phyloP scores from a whole-genome alignment of 1,140 invertebrate species.

The Alviniconcha marisindica region DNA sequence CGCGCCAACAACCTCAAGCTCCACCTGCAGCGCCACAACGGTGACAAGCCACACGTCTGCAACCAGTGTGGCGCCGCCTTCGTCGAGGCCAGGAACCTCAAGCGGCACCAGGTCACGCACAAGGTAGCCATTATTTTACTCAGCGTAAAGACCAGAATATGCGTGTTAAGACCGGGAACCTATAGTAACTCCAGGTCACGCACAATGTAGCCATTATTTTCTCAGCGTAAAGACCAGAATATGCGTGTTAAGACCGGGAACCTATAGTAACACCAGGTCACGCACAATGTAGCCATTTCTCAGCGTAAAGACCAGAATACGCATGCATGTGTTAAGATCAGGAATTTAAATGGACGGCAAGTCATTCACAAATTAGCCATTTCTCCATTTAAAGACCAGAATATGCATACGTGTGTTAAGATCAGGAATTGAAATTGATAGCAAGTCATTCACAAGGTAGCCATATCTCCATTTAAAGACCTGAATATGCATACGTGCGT shows the following conservation, averaged over 20 bases:
- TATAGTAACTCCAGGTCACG: too few species aligned
- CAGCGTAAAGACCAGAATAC: too few species aligned
- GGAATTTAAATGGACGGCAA: background rate
- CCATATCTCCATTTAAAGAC: too few species aligned
- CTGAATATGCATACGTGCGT: too few species aligned
- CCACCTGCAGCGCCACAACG: background rate
- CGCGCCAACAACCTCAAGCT: slow-evolving; percentile 18
- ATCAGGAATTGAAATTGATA: too few species aligned
- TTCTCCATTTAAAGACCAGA: too few species aligned
- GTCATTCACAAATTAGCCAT: background rate
- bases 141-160: too few species aligned
- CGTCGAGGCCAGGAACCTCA: background rate
- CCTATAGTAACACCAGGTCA: background rate
- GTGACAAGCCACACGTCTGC: background rate
- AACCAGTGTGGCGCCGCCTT: slow-evolving; percentile 1
- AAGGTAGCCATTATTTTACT: background rate
- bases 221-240: background rate
- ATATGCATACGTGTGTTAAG: too few species aligned
- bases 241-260: background rate
- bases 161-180: too few species aligned
- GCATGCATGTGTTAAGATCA: background rate
- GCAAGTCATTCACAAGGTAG: too few species aligned
- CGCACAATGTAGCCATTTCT: background rate
- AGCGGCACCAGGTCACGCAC: background rate
- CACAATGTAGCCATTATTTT: background rate